Percentiles rank a stretch among this genome's conserved stretches.
phyloP scores from a whole-genome alignment of 2,113 vertebrate species.

The Tauraco erythrolophus region DNA sequence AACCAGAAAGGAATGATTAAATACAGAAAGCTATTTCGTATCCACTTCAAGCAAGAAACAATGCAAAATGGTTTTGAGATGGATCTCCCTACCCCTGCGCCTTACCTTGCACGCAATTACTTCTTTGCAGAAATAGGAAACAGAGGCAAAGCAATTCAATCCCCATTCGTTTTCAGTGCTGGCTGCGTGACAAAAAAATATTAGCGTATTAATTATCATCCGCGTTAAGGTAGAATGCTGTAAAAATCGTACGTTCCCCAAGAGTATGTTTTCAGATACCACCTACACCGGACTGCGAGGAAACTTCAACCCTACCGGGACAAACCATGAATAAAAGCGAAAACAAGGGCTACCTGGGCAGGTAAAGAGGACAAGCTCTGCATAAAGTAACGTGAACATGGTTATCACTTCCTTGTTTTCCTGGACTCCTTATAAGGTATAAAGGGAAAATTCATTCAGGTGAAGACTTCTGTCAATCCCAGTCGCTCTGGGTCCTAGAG shows the following conservation, averaged over 20 bases:
- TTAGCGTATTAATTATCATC: slow-evolving; percentile 74
- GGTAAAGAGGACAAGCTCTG: slow-evolving; percentile 73
- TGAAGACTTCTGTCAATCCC: slow-evolving; percentile 64
- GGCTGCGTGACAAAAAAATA: slow-evolving; percentile 75
- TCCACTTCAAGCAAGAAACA: slow-evolving; percentile 51
- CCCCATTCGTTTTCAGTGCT: slow-evolving; percentile 95
- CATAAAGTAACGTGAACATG: slow-evolving; percentile 70
- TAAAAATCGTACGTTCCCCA: slow-evolving; percentile 46
- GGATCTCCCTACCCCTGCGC: neutral
- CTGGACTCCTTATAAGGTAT: slow-evolving; percentile 87
- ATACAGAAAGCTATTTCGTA: slow-evolving; percentile 2
- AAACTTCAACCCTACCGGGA: slow-evolving; percentile 42
- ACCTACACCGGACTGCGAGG: slow-evolving; percentile 52
- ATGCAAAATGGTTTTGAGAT: neutral
- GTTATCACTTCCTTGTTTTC: slow-evolving; percentile 91
- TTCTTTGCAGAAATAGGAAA: slow-evolving; percentile 88
- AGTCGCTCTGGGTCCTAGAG: slow-evolving; percentile 66
- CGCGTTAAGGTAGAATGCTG: slow-evolving; percentile 1
- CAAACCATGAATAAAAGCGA: slow-evolving; percentile 65
- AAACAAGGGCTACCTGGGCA: slow-evolving; percentile 81
- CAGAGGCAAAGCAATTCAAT: slow-evolving; percentile 88
- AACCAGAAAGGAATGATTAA: slow-evolving; percentile 8
- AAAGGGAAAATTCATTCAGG: slow-evolving; percentile 76
- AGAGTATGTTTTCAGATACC: slow-evolving; percentile 35
- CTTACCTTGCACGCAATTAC: slow-evolving; percentile 90